Evolutionary conservation across 1,140 invertebrate genomes (phyloP), one percentile per base, ranked within the genome.

Genomic region (Nautilus pompilius): DNA sequence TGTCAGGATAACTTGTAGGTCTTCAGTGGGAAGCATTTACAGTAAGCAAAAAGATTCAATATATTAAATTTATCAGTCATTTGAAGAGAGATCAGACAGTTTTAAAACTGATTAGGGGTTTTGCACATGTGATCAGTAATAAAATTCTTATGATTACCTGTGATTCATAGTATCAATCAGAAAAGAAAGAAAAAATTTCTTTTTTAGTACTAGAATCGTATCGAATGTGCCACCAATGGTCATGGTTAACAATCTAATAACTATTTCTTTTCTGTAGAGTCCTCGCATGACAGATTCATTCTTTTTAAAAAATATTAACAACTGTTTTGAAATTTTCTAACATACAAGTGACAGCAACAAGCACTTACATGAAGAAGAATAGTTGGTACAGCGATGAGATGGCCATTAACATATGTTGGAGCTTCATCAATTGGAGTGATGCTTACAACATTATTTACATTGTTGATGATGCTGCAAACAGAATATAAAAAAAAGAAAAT

Each of bases 401-500:
- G 85, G 6, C 88, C 88, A 80, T 89, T 89, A n/a, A 89, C 83
- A 74, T 85, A 89, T 0, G 87, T 88, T 58, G 87, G 86, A 36
- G 85, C 86, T 62, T 86, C 83, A 33, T 67, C 66, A 26, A 73
- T 68, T 2, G 82, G 80, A 10, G 71, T 75, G 10, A 84, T 71
- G 34, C 63, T 75, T 1, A 84, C 72, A 2, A 67, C 65, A 48
- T 62, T 66, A 6, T 78, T 71, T 24, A 66, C 63, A 62, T 78
- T 78, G 60, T 71, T 74, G 63, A 82, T 75, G 17, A 77, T 69
- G 63, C 79, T 82, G 70, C 29, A 69, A 66, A 57, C 5, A 57
- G 10, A 68, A 34, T 28, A 53, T 5, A 5, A 20, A 24, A 8
- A 28, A 5, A 20, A 53, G 29, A 53, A 8, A 32, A 26, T 51